A percentile compares a stretch with the other conserved stretches of the same genome.
phyloP scores from a whole-genome alignment of 2,888 invertebrate genomes.

The Athalia rosae region DNA sequence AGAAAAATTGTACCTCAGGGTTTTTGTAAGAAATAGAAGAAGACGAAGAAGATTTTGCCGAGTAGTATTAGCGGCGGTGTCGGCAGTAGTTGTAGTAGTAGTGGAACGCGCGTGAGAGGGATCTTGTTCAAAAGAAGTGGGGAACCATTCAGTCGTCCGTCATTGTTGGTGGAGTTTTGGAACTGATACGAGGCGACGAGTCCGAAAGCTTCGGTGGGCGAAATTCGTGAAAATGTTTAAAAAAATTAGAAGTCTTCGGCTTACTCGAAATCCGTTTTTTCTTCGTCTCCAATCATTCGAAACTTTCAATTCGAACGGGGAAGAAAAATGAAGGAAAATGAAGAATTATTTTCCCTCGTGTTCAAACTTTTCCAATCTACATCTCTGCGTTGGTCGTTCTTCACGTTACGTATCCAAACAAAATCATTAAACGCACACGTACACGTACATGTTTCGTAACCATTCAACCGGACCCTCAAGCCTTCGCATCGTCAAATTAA shows the following conservation, averaged over 20 bases:
- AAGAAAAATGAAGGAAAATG: background rate
- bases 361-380: no score
- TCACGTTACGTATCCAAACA: background rate
- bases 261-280: conserved; percentile 26
- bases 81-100: no score
- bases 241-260: background rate
- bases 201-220: conserved; percentile 9
- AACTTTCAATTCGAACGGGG: background rate
- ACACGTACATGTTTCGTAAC: background rate
- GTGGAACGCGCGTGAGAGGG: conserved; percentile 2
- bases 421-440: background rate
- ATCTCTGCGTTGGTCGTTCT: no score
- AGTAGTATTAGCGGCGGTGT: no score
- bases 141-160: conserved; percentile 50
- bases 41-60: conserved; percentile 11
- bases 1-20: conserved; percentile 32
- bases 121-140: conserved; percentile 48
- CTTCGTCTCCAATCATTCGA: conserved; percentile 28
- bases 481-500: no score
- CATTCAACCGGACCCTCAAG: background rate
- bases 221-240: conserved; percentile 18
- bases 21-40: conserved; percentile 28
- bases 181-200: conserved; percentile 5
- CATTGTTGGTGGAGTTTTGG: conserved; percentile 47
- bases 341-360: background rate